Evolutionary conservation across 2,797 vertebrate genomes (phyloP), one percentile per base, ranked within the genome.

Genomic region (Macrochelys suwanniensis): DNA sequence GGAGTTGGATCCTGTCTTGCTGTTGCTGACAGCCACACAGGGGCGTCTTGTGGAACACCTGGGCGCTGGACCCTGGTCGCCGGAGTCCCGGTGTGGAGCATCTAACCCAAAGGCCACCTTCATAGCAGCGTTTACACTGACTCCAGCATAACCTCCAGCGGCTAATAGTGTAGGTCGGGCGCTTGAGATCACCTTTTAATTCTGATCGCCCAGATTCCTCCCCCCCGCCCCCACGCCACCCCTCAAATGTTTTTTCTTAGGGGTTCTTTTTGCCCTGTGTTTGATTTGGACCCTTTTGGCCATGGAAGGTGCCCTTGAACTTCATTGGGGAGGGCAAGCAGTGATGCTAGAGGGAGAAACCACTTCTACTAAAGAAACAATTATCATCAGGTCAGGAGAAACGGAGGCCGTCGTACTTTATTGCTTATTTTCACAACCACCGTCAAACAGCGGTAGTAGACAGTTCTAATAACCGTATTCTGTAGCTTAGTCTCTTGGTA

Each of bases 401-500:
- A 80, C 2, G 2, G 80, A 85, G 4, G 8, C 47, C 49, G 49
- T 85, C 84, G 49, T 79, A 84, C 86, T 80, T 91, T 84, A 45
- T 94, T 85, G 57, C 65, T 78, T 53, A 1, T 92, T 93, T 65
- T 92, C 49, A 76, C 49, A 85, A 59, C 59, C 85, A 42, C 84
- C 3, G 93, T 23, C 8, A 25, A 84, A 12, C 68, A 74, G 79
- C 85, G 76, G 82, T 80, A 93, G 59, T 51, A 95, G 86, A 71
- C 25, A 2, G 0, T 85, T 92, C 83, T 78, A 85, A 61, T 1
- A 2, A 84, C 0, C 1, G 47, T 93, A 86, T 93, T 3, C 0
- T 92, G 56, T 95, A 96, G 88, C 59, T 92, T 59, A 81, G 95
- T 90, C 90, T 82, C n/a, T 0, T 87, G 28, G 91, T 93, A 54